Evolutionary conservation across 2,888 invertebrate species (phyloP).

Genomic region (Pachymerium ferrugineum): DNA sequence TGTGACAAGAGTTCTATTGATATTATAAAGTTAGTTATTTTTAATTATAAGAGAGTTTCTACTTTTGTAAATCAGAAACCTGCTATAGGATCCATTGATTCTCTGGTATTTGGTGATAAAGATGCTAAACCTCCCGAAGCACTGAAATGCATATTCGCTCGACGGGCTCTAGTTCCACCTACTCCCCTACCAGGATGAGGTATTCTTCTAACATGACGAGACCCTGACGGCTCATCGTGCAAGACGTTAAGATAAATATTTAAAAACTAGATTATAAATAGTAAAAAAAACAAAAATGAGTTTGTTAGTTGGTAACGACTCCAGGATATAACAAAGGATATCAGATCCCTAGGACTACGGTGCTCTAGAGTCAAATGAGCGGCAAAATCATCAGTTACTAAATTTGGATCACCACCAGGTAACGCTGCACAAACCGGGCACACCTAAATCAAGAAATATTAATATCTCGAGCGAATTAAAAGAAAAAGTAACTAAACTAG

Average conservation of each 20-base stretch:
- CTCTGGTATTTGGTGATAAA: slow-evolving; percentile 80
- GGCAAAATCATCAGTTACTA: slow-evolving; percentile 95
- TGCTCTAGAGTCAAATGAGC: slow-evolving; percentile 94
- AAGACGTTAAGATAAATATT: neutral
- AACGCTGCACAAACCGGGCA: slow-evolving; percentile 96
- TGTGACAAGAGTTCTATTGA: slow-evolving; percentile 79
- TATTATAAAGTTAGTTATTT: neutral
- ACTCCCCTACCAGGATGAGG: slow-evolving; percentile 69
- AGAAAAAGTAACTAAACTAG: too few relatives aligned
- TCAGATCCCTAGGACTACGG: slow-evolving; percentile 70
- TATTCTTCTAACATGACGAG: slow-evolving; percentile 65
- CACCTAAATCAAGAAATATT: slow-evolving; percentile 57
- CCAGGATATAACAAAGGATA: slow-evolving; percentile 59
- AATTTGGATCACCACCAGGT: slow-evolving; percentile 95
- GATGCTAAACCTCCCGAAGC: slow-evolving; percentile 78
- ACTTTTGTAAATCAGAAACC: too few relatives aligned
- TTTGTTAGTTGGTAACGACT: slow-evolving; percentile 17
- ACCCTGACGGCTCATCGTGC: slow-evolving; percentile 79
- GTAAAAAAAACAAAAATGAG: slow-evolving; percentile 11
- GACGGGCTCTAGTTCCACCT: slow-evolving; percentile 67
- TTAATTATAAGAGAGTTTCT: neutral
- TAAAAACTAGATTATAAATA: slow-evolving; percentile 19
- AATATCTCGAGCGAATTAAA: neutral
- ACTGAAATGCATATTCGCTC: slow-evolving; percentile 92
- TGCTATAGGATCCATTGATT: slow-evolving; percentile 93